Evolutionary conservation across 1,140 invertebrate genomes (phyloP), one percentile per base, ranked within the genome.

Genomic region (Caenorhabditis latens): DNA sequence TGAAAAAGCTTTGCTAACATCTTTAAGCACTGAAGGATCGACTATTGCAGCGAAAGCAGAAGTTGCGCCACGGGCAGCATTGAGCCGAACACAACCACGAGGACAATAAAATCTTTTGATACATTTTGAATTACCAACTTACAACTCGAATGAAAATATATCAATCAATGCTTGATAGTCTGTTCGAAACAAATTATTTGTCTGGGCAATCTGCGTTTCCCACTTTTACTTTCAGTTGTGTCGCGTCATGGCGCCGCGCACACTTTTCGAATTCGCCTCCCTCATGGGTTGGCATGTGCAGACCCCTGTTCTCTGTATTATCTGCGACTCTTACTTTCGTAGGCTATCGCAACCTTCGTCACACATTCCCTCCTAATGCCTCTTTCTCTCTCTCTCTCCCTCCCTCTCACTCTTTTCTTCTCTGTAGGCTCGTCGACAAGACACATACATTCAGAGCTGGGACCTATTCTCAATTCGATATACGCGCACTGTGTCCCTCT

Each of bases 1-100:
- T 32, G 86, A 86, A 86, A 86, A 86, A 48, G 86, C 86, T 6
- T 79, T 86, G 11, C 43, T 86, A 11, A 83, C 86, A 11, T 71
- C 86, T 21, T 32, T 79, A 13, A 79, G 46, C 40, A 79, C 71
- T 9, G 71, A 79, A 50, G 71, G 46, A 21, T 79, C 71, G 8
- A 50, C 71, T 21, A 48, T 79, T 14, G 71, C 71, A 13, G 71
- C 71, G n/a, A 50, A 79, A 19, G 71, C 71, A 24, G 71, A 79
- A 50, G 42, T 42, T 24, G 71, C 71, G 50, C 71, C 71, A 42
- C 32, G 40, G 53, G 32, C 71, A 9, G 71, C 43, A 19, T 53
- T 79, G 46, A 79, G 71, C 40, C 71, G 71, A 24, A 79, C 71
- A 9, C 71, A 79, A 50, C 71, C 71, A 11, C 71, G 71, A 24